Base-by-base conservation (phyloP, 2,888 invertebrate genomes). In the Lottia scabra region DNA sequence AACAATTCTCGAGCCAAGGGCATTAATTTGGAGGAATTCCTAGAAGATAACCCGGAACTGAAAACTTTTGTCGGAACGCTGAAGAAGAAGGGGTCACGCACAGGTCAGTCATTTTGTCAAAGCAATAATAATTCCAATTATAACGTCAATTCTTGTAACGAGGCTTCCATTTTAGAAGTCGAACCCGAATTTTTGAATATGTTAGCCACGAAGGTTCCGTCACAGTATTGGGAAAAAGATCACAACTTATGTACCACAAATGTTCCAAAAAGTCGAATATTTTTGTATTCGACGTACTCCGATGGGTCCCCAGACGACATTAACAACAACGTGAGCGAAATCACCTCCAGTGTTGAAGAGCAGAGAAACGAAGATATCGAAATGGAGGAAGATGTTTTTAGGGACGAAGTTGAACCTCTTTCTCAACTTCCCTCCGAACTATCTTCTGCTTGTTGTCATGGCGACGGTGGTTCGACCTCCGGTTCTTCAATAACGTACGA, bases 1-100 rank as follows among this genome's bases (percentile, higher is more conserved):
- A 93, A 93, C 78, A 96, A 95, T 71, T 96, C 96, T 2, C 92
- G 93, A 90, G 92, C 94, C 62, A 92, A 92, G 83, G 95, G 95
- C 73, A 94, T 95, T 78, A 93, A 93, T 77, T 93, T 95, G 23
- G 93, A 94, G 74, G 92, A 94, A 77, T 94, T 95, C 84, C 92
- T 95, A 0, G 65, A 75, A 44, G 79, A 78, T 19, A 78, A 83
- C 74, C 79, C 80, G 30, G 84, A 85, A 48, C 67, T 86, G 10
- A 74, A 79, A 44, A 80, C 79, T 64, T 76, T 81, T 15, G 64
- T 80, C 15, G 76, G 72, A 30, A 68, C 64, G 27, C 56, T 67
- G 75, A 72, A 75, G 65, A 68, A 66, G 43, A 63, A 72, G 16
- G 23, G 63, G 2, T 56, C 56, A 23, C 56, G 56, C 12, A 38